Evolutionary conservation across 2,888 invertebrate species (phyloP).

Genomic region (Malthinus seriepunctatus): DNA sequence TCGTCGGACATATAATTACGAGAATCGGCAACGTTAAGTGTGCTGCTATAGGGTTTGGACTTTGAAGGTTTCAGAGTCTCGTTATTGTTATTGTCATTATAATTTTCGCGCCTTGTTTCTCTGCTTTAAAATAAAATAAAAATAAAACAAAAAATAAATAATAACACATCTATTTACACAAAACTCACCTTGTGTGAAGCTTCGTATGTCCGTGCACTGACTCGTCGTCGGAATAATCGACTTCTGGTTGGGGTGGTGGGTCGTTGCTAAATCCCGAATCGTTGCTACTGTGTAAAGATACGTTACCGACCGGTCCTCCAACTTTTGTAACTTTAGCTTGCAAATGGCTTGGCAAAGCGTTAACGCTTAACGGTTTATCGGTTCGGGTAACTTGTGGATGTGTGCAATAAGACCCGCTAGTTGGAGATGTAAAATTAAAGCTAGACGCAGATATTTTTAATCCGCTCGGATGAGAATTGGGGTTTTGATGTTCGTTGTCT

Average conservation of each 20-base stretch:
- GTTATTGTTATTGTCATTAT: conserved; percentile 48
- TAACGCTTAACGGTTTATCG: conserved; percentile 49
- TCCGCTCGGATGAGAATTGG: conserved; percentile 55
- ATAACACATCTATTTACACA: conserved; percentile 15
- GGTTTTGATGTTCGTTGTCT: conserved; percentile 43
- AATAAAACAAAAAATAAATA: conserved; percentile 35
- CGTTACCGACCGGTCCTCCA: conserved; percentile 64
- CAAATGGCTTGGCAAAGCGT: conserved; percentile 50
- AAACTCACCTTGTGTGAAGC: conserved; percentile 58
- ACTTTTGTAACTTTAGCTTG: conserved; percentile 45
- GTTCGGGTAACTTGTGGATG: conserved; percentile 50
- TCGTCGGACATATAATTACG: conserved; percentile 60
- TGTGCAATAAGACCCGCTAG: conserved; percentile 49
- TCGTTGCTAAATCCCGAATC: conserved; percentile 93
- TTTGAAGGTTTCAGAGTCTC: conserved; percentile 38
- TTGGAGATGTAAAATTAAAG: conserved; percentile 56
- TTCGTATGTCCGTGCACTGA: conserved; percentile 66
- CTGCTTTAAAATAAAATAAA: conserved; percentile 37
- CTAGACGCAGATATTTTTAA: conserved; percentile 63
- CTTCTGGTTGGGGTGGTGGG: conserved; percentile 82
- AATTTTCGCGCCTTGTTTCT: conserved; percentile 35
- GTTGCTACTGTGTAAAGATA: conserved; percentile 86
- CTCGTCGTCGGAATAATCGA: conserved; percentile 90
- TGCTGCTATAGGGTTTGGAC: conserved; percentile 49
- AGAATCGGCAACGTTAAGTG: conserved; percentile 50